These are phyloP conservation scores for Microtus richardsoni DNA, from an alignment of 2,113 vertebrate genomes.

Conservation along the genomic window DNA sequence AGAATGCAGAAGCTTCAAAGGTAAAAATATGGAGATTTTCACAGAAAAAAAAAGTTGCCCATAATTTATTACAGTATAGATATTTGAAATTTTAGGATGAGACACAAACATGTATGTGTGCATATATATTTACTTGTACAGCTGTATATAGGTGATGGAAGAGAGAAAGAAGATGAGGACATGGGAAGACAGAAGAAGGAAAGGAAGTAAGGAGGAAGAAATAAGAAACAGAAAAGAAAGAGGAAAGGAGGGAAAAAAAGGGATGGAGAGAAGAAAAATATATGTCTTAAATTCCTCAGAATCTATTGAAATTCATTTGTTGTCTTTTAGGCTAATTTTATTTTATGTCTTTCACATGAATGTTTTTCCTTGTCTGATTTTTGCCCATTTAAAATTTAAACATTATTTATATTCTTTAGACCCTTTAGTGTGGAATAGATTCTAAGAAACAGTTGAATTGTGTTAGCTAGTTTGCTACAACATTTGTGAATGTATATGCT, in stretches of 20 bases:
- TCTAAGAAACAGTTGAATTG: neutral
- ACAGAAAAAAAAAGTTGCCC: neutral
- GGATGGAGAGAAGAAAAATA: neutral
- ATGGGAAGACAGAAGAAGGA: neutral
- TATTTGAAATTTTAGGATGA: neutral
- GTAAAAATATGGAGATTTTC: neutral
- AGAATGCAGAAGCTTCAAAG: neutral
- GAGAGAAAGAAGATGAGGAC: neutral
- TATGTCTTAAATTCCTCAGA: neutral
- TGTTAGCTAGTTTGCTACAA: neutral
- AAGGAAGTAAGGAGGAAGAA: rapidly evolving
- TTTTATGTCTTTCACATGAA: neutral
- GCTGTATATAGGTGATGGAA: too few species aligned
- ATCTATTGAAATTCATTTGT: neutral
- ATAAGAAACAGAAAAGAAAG: too few species aligned
- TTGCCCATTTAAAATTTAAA: neutral
- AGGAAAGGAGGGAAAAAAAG: neutral
- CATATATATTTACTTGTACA: too few species aligned
- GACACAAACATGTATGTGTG: too few species aligned
- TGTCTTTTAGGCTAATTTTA: neutral
- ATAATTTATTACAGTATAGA: neutral
- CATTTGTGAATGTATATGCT: neutral
- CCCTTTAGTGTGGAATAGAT: neutral
- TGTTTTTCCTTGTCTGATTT: neutral
- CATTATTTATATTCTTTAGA: neutral